phyloP scores from a whole-genome alignment of 2,113 vertebrate genomes.

The Addax nasomaculatus region DNA sequence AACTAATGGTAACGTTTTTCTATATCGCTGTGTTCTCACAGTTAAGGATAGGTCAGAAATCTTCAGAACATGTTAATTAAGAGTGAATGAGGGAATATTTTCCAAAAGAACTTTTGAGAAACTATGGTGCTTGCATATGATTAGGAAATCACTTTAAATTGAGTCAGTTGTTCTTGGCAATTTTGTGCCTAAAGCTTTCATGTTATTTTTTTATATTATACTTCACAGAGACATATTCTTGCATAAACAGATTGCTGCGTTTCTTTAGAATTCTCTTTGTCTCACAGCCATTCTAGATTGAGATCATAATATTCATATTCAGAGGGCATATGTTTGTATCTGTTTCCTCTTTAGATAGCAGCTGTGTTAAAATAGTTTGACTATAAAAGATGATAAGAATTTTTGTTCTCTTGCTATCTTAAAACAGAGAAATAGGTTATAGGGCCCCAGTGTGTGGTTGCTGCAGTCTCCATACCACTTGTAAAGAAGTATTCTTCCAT shows the following conservation, averaged over 20 bases:
- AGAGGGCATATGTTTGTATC: constrained; percentile 23
- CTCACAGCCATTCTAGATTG: not conserved
- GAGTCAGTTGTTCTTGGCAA: not conserved
- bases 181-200: not conserved
- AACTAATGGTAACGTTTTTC: not conserved
- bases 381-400: not conserved
- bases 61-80: not conserved
- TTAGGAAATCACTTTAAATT: constrained; percentile 28
- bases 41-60: not conserved
- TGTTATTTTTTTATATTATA: not conserved
- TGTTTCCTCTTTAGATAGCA: constrained; percentile 51
- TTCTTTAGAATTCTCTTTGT: constrained; percentile 45
- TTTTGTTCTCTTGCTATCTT: not conserved
- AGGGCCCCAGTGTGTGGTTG: not conserved
- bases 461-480: not conserved
- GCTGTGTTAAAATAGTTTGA: constrained; percentile 45
- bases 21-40: accelerated
- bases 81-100: not conserved
- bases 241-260: constrained; percentile 22
- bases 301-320: constrained; percentile 13
- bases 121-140: not conserved
- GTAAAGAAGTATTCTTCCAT: not conserved
- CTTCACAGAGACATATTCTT: not conserved
- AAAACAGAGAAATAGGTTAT: not conserved
- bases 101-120: not conserved